Conservation (phyloP, 2,797 vertebrate genomes). For the Apogon hyalosoma region DNA sequence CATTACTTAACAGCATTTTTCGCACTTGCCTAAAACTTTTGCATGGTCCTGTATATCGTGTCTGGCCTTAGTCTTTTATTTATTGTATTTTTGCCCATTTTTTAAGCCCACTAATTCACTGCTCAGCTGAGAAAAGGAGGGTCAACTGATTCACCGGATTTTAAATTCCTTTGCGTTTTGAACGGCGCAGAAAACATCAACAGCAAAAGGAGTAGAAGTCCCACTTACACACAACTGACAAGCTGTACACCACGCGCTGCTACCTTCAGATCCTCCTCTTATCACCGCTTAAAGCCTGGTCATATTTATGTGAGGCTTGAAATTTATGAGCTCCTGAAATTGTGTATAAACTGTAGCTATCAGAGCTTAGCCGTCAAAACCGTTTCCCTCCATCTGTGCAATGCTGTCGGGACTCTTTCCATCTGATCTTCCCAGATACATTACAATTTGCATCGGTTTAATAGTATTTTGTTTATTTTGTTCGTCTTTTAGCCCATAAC, state of each 20-base stretch:
- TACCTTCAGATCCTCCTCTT: background rate
- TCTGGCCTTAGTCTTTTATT: background rate
- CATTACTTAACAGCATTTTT: too few relatives aligned
- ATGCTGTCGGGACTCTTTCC: background rate
- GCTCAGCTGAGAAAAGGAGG: conserved; percentile 7
- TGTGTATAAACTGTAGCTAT: background rate
- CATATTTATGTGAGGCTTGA: conserved; percentile 10
- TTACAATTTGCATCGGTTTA: conserved; percentile 27
- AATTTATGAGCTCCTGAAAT: conserved; percentile 10
- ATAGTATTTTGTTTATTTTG: conserved; percentile 6
- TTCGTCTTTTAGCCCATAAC: background rate
- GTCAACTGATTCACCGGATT: conserved; percentile 36
- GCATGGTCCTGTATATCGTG: background rate
- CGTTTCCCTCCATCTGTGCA: background rate
- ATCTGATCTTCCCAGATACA: background rate
- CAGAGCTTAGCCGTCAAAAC: background rate
- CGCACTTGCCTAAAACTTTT: too few relatives aligned
- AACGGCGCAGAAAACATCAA: conserved; percentile 30
- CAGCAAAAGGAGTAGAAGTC: conserved; percentile 9
- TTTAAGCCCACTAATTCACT: conserved; percentile 1
- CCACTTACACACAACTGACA: conserved; percentile 6
- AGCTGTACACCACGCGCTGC: background rate
- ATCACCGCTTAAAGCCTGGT: conserved; percentile 2
- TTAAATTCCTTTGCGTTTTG: conserved; percentile 20
- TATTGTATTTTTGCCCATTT: background rate